Percentiles rank a stretch among this genome's conserved stretches.
Conservation (phyloP, 2,888 invertebrate species). For the Leistus spinibarbis region DNA sequence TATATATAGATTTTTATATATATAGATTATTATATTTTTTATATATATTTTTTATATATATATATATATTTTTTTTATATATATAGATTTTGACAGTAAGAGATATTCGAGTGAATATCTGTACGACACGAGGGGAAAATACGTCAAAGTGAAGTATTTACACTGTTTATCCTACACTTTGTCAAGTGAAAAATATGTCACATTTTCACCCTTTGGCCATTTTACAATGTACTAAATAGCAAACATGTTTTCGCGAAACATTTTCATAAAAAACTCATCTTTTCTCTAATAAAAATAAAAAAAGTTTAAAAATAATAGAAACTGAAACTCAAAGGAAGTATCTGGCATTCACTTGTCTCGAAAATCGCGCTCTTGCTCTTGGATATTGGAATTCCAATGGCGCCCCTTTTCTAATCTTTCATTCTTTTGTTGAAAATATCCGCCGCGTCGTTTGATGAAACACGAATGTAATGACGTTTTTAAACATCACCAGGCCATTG, state of each 20-base stretch:
- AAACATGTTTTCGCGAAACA: background rate
- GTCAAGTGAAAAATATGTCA: background rate
- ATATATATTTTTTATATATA: too few species aligned
- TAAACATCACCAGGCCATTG: slow-evolving; percentile 18
- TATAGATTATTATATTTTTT: too few species aligned
- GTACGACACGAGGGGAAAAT: too few species aligned
- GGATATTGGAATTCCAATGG: slow-evolving; percentile 35
- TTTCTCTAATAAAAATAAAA: background rate
- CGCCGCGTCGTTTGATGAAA: slow-evolving; percentile 31
- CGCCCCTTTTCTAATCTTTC: slow-evolving; percentile 28
- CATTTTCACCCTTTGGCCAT: background rate
- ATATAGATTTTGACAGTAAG: too few species aligned
- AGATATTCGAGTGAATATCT: too few species aligned
- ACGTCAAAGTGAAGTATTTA: background rate
- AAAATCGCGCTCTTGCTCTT: slow-evolving; percentile 10
- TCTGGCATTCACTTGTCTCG: slow-evolving; percentile 28
- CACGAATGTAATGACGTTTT: slow-evolving; percentile 38
- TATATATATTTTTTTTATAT: too few species aligned
- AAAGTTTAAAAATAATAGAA: slow-evolving; percentile 35
- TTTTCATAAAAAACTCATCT: background rate
- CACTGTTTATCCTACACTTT: background rate
- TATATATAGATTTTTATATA: too few species aligned
- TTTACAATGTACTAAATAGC: background rate
- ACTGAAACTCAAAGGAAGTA: slow-evolving; percentile 35
- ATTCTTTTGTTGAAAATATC: slow-evolving; percentile 31